Percentiles rank a stretch among this genome's conserved stretches.
These are phyloP conservation scores for Kryptolebias marmoratus DNA, from an alignment of 2,113 vertebrate genomes.

Conservation along the genomic window DNA sequence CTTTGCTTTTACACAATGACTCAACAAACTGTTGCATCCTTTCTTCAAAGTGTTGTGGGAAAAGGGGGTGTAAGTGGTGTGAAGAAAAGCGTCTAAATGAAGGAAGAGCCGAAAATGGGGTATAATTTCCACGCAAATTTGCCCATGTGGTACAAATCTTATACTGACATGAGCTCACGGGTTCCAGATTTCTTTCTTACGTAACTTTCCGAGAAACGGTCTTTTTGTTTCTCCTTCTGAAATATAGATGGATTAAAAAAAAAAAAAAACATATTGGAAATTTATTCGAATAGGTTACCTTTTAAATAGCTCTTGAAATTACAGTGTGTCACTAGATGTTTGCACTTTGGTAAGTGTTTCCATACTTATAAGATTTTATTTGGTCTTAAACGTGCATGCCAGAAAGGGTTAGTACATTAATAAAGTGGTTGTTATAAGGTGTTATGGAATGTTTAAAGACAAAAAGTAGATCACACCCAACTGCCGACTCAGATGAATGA, in stretches of 20 bases:
- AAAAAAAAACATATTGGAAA: constrained; percentile 8
- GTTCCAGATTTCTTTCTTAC: constrained; percentile 44
- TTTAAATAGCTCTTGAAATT: not conserved
- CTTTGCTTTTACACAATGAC: constrained; percentile 55
- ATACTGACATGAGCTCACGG: constrained; percentile 48
- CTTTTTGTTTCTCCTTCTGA: not conserved
- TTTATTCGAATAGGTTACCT: not conserved
- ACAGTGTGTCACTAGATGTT: not conserved
- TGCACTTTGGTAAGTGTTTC: not conserved
- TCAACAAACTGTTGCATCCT: constrained; percentile 55
- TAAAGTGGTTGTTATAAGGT: not conserved
- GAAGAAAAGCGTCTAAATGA: constrained; percentile 1
- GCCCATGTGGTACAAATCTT: constrained; percentile 65
- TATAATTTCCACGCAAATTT: constrained; percentile 54
- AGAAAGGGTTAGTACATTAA: not conserved
- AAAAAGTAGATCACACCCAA: not conserved
- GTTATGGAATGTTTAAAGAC: not conserved
- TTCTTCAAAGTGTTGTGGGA: constrained; percentile 18
- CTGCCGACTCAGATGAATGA: not conserved
- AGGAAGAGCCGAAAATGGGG: constrained; percentile 26
- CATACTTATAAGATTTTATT: not conserved
- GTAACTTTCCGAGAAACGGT: constrained; percentile 38
- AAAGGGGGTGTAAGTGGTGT: not conserved
- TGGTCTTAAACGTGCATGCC: not conserved
- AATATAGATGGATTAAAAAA: constrained; percentile 12